Evolutionary conservation across 2,797 vertebrate genomes (phyloP).

Genomic region (Sebastiscus albofasciatus): DNA sequence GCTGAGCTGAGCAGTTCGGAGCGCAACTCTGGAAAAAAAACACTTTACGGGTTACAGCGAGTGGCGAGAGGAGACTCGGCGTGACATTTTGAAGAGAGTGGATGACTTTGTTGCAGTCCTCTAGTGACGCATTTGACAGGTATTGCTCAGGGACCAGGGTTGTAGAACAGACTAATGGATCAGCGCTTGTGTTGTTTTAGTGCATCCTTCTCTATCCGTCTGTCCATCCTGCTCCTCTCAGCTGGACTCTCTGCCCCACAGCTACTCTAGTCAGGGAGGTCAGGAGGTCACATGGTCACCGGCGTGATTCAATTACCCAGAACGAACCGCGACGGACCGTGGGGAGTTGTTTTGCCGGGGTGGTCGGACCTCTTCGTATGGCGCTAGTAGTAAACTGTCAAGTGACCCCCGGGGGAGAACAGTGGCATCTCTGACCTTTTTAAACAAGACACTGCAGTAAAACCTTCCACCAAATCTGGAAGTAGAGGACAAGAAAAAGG

Average conservation of each 20-base stretch:
- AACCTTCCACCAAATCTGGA: conserved; percentile 40
- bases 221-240: conserved; percentile 39
- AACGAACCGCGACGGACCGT: conserved; percentile 61
- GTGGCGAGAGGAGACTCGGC: conserved; percentile 29
- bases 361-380: conserved; percentile 33
- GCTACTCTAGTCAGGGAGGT: conserved; percentile 39
- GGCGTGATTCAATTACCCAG: conserved; percentile 68
- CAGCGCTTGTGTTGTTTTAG: conserved; percentile 21
- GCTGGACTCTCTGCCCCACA: conserved; percentile 34
- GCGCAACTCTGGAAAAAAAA: conserved; percentile 69
- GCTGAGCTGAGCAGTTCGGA: conserved; percentile 81
- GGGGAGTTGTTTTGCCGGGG: conserved; percentile 56
- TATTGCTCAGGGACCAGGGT: conserved; percentile 24
- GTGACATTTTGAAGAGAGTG: conserved; percentile 67
- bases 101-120: conserved; percentile 49
- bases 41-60: conserved; percentile 75
- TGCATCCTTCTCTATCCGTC: conserved; percentile 4
- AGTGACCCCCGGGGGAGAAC: conserved; percentile 51
- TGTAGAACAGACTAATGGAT: conserved; percentile 41
- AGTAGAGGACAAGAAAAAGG: conserved; percentile 36
- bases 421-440: conserved; percentile 73
- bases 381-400: conserved; percentile 70
- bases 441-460: conserved; percentile 66
- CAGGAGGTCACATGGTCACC: conserved; percentile 49
- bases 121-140: conserved; percentile 32